Conservation (phyloP, 2,797 vertebrate species). For the Hydrophis major region DNA sequence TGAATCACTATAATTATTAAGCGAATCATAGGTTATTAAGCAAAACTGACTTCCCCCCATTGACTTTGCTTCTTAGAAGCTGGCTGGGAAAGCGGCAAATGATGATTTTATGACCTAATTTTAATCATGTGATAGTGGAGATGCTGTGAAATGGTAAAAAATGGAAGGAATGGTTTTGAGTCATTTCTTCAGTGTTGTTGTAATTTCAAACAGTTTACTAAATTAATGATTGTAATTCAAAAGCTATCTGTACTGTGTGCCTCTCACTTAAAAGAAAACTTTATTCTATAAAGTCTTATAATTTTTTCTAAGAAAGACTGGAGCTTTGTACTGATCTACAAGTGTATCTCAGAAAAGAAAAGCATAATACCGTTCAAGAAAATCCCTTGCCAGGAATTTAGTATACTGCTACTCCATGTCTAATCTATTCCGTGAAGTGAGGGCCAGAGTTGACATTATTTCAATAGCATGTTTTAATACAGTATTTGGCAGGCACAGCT, state of each 20-base stretch:
- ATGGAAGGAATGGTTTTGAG: too few species aligned
- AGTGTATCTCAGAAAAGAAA: neutral
- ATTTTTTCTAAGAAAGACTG: neutral
- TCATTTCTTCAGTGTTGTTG: too few species aligned
- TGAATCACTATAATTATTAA: too few species aligned
- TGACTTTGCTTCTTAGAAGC: too few species aligned
- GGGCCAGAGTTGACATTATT: neutral
- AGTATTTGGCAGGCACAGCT: neutral
- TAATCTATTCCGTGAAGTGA: neutral
- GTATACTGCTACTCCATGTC: neutral
- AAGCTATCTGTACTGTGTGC: neutral
- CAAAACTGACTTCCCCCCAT: too few species aligned
- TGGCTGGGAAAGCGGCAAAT: too few species aligned
- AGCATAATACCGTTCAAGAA: neutral
- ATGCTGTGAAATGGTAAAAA: too few species aligned
- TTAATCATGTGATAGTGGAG: too few species aligned
- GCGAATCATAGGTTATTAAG: too few species aligned
- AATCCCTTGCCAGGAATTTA: neutral
- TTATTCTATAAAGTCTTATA: neutral
- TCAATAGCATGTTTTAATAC: neutral
- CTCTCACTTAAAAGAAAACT: conserved; percentile 6
- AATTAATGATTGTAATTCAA: neutral
- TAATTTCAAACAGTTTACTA: neutral
- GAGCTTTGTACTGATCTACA: neutral
- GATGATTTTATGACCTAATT: too few species aligned